Evolutionary conservation across 2,113 vertebrate species (phyloP), one percentile per base, ranked within the genome.

Genomic region (Turnix velox): DNA sequence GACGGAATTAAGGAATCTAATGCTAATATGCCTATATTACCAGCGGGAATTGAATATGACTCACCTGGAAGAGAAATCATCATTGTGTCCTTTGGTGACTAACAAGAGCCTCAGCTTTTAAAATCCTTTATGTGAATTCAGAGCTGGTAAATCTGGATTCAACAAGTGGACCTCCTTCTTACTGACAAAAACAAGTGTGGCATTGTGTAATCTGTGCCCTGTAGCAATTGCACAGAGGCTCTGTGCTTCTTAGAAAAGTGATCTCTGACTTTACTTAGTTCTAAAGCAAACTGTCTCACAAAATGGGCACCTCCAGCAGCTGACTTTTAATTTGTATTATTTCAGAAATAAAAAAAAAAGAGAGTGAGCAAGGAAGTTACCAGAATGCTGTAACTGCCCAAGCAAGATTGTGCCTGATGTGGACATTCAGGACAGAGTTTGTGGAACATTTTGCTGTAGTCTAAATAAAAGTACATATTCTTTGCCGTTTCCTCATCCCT

Each of bases 31-130:
- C 25, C 42, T 67, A 0, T 62, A 54, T 80, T 85, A 77, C 40
- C 68, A 88, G 72, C 59, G 16, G 31, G 61, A 96, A 78, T 22
- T 84, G 55, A 23, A 23, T 92, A 78, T 54, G 45, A 92, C 79
- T 95, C 92, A 92, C 42, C 90, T 74, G 72, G n/a, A 83, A 91
- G 17, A 94, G 43, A 90, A 90, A 59, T 39, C 65, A 72, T 84
- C 45, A 43, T 68, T 66, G 49, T 78, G 57, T 45, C 87, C 37
- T 24, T 19, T 48, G 63, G 83, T 95, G 95, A 93, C 83, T 95
- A 88, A 95, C 33, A 81, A 81, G 17, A 80, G 79, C 28, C 75
- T 85, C 73, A 61, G 88, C 57, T 92, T 95, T 84, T 87, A 65
- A 84, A 93, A 72, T 79, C 45, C 37, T 88, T 80, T 55, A 8